Percentiles rank a stretch among this genome's conserved stretches.
Conservation (phyloP, 2,797 vertebrate genomes). For the Chloroceryle inda region DNA sequence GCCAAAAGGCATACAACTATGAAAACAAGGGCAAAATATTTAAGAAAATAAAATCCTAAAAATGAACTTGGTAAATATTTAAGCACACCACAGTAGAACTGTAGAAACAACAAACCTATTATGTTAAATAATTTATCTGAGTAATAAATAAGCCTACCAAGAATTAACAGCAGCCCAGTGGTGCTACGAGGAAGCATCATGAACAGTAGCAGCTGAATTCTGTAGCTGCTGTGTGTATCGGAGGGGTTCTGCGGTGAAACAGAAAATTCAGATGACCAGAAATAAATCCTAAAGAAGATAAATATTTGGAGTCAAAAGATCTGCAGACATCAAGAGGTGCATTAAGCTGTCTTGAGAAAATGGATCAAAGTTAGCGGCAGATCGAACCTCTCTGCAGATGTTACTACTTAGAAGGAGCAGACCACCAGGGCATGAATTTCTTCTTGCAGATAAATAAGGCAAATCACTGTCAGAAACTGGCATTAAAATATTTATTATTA, state of each 20-base stretch:
- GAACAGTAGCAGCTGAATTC: background rate
- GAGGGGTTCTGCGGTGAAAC: background rate
- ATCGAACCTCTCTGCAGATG: background rate
- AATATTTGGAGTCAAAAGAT: slow-evolving; percentile 27
- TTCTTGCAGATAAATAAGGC: background rate
- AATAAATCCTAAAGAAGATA: background rate
- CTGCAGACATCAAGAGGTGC: background rate
- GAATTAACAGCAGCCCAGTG: background rate
- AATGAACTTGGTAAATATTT: background rate
- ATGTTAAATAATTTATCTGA: background rate
- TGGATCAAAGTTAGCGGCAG: background rate
- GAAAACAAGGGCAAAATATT: background rate
- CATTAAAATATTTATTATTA: background rate
- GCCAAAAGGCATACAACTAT: background rate
- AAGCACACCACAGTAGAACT: background rate
- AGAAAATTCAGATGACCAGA: background rate
- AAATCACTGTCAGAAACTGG: background rate
- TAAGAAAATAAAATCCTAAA: slow-evolving; percentile 18
- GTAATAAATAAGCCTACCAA: background rate
- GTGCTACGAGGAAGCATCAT: background rate
- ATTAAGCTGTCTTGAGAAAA: background rate
- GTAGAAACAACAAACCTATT: background rate
- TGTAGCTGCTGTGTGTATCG: background rate
- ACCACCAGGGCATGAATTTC: background rate
- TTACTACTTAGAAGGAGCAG: background rate